Percentiles rank a stretch among this genome's conserved stretches.
These are phyloP conservation scores for Parauchenoglanis ngamensis DNA, from an alignment of 2,797 vertebrate species.

Conservation along the genomic window DNA sequence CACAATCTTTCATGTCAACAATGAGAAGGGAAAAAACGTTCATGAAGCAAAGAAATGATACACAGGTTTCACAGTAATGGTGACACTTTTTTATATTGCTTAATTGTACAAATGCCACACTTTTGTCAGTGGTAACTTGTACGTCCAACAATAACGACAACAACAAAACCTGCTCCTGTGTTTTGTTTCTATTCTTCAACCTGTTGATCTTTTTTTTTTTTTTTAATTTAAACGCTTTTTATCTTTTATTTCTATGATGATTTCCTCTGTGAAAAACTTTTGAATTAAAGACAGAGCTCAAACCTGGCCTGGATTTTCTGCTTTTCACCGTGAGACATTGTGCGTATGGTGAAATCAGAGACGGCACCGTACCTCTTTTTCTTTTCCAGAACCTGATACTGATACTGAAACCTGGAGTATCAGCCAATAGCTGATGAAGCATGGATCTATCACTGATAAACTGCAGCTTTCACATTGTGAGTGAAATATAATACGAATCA, in stretches of 20 bases:
- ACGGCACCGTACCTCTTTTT: not conserved
- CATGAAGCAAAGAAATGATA: conserved; percentile 33
- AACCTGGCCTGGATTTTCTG: conserved; percentile 10
- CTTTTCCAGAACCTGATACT: not conserved
- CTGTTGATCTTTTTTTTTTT: conserved; percentile 26
- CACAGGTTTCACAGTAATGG: conserved; percentile 48
- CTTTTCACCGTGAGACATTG: not conserved
- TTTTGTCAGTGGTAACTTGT: conserved; percentile 43
- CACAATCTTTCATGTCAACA: conserved; percentile 30
- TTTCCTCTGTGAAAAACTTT: conserved; percentile 57
- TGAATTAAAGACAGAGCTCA: conserved; percentile 58
- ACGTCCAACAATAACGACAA: conserved; percentile 36
- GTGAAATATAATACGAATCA: not conserved
- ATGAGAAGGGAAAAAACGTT: conserved; percentile 12
- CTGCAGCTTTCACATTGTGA: not conserved
- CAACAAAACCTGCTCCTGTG: conserved; percentile 49
- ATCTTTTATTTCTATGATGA: conserved; percentile 52
- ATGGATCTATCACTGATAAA: not conserved
- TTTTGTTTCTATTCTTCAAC: conserved; percentile 43
- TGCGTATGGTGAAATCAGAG: not conserved
- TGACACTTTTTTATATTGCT: conserved; percentile 25
- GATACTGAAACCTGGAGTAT: not conserved
- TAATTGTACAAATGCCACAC: conserved; percentile 45
- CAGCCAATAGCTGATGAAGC: not conserved
- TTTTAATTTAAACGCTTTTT: conserved; percentile 54